Evolutionary conservation across 1,140 invertebrate species (phyloP), one percentile per base, ranked within the genome.

Genomic region (Zaprionus lachaisei): DNA sequence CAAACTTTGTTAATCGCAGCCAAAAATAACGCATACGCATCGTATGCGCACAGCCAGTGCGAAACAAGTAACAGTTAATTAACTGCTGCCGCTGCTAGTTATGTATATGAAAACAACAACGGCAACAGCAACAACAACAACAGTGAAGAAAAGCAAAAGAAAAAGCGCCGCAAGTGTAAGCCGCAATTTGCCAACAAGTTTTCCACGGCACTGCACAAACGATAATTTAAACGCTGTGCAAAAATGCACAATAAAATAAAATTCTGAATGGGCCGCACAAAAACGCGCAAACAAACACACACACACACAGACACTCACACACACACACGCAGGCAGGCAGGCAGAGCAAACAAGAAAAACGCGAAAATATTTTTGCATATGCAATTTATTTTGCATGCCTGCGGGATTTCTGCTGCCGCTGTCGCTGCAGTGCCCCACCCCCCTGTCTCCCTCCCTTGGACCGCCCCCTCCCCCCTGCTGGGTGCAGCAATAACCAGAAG

Each of bases 401-500:
- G 68, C 51, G 77, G 72, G 65, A 79, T 77, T 81, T 77, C 61
- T 64, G 61, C 20, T 65, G 44, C 15, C 26, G 20, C 41, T 61
- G 7, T 38, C 14, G 17, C 37, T 41, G 17, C 58, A 34, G 9
- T 34, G 31, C 31, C 4, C 9, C 0, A n/a, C n/a, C 3, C 20
- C 20, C 20, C 34, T 37, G 14, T 6, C 54, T 11, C 17, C 28
- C 20, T 11, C n/a, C 24, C 41, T 17, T 20, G 17, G 26, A 17
- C 20, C 56, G 22, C 1, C 15, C 22, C 1, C 9, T 9, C 9
- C 22, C 20, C 38, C 31, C n/a, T n/a, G 71, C 75, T 77, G 71
- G 71, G 61, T 77, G 81, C 74, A 81, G 84, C 84, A 83, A 86
- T 79, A 87, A 81, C 81, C 84, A 87, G 85, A 89, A 87, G 84